Evolutionary conservation across 2,797 vertebrate genomes (phyloP), one percentile per base, ranked within the genome.

Genomic region (Spondyliosoma cantharus): DNA sequence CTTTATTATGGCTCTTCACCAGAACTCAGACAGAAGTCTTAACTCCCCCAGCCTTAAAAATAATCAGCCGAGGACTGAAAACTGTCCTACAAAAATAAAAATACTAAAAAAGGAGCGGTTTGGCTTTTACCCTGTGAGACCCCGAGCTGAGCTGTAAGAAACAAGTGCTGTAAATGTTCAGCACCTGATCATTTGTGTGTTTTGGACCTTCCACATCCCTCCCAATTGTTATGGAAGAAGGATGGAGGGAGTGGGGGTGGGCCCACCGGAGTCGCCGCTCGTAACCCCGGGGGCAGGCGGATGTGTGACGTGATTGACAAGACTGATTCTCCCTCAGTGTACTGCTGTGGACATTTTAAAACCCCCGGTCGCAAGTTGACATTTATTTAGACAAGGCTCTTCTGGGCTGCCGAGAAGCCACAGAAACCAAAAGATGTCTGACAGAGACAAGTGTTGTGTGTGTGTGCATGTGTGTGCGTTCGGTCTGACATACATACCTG

Each of bases 361-460:
- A 81, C 87, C 76, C 76, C 74, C 72, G 90, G 90, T 95, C 94
- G 93, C 90, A 86, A 95, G 93, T 95, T 93, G 93, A 96, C 83
- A 95, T 96, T 96, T 97, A 96, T 97, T 98, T 97, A 93, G 88
- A 96, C 93, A 96, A 96, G 94, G 85, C 91, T 94, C 92, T 90
- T 88, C 89, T 89, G 90, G 91, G 90, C 76, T 87, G 82, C 85
- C 2, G 69, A 80, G 92, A 88, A 91, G 89, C 89, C 86, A 83
- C 86, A 60, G 81, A 91, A 93, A 94, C 91, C 90, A 91, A 60
- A 74, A 86, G 83, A 93, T 94, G 94, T 96, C 94, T 94, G 94
- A 91, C 85, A 84, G 84, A 93, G 83, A 92, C 90, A 90, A 92
- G 83, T 89, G 45, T 60, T 22, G 58, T 75, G 62, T 66, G 53